Evolutionary conservation across 2,797 vertebrate species (phyloP).

Genomic region (Triplophysa yarkandensis): DNA sequence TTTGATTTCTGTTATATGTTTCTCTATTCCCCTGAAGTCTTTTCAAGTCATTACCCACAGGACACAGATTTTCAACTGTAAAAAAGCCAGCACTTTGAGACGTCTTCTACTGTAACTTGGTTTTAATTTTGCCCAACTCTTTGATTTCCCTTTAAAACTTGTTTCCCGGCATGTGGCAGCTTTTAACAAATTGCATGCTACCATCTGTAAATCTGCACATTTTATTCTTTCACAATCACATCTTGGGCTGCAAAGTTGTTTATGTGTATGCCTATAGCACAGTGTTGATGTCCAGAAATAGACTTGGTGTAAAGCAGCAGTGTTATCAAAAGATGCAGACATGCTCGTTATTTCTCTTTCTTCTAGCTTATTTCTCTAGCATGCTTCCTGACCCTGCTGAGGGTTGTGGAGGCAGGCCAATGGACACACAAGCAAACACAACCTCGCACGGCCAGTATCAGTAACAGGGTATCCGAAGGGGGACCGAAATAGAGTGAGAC

Average conservation of each 20-base stretch:
- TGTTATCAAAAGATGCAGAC: conserved; percentile 59
- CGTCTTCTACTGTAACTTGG: conserved; percentile 54
- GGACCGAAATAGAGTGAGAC: conserved; percentile 46
- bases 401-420: conserved; percentile 42
- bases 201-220: conserved; percentile 14
- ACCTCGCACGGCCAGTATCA: conserved; percentile 56
- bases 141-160: conserved; percentile 60
- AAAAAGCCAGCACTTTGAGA: conserved; percentile 53
- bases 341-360: conserved; percentile 65
- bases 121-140: conserved; percentile 59
- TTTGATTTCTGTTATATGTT: conserved; percentile 66
- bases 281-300: conserved; percentile 45
- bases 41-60: conserved; percentile 69
- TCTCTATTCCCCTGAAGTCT: conserved; percentile 64
- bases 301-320: conserved; percentile 50
- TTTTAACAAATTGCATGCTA: conserved; percentile 60
- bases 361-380: conserved; percentile 63
- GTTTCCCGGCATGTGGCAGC: conserved; percentile 57
- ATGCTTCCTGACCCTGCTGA: conserved; percentile 62
- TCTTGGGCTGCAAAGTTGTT: neutral
- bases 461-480: conserved; percentile 57
- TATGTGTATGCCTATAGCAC: conserved; percentile 34
- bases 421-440: conserved; percentile 33
- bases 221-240: neutral
- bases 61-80: conserved; percentile 61